Conservation (phyloP, 92 coral and sea anemone species). For the Phymanthus crucifer region DNA sequence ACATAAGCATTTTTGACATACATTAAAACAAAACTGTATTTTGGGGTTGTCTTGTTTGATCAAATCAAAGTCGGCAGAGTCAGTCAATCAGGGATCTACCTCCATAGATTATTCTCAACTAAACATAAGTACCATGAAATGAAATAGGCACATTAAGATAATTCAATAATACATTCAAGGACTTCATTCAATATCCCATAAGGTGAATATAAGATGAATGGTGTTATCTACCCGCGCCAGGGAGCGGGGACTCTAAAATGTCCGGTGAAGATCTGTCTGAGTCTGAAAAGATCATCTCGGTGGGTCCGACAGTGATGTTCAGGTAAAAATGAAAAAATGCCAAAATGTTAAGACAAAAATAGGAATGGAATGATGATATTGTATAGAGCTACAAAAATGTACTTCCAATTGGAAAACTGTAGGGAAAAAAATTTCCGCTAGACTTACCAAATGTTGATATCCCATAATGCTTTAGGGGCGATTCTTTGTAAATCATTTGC, state of each 20-base stretch:
- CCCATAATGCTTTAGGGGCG: too few species aligned
- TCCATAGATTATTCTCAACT: background rate
- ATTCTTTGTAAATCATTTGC: too few species aligned
- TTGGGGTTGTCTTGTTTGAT: background rate
- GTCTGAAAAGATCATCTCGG: background rate
- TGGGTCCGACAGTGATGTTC: background rate
- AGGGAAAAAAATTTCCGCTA: too few species aligned
- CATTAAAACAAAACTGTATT: background rate
- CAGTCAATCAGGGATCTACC: background rate
- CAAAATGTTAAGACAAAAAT: background rate
- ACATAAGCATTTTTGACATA: constrained; percentile 21
- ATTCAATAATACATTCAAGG: background rate
- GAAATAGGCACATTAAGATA: background rate
- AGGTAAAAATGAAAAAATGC: background rate
- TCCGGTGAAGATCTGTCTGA: background rate
- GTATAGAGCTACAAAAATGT: too few species aligned
- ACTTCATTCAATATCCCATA: background rate
- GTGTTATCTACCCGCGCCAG: background rate
- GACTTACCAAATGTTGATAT: too few species aligned
- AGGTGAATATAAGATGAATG: background rate
- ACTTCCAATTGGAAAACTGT: too few species aligned
- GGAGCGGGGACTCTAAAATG: background rate
- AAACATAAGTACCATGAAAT: background rate
- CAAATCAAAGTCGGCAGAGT: constrained; percentile 3
- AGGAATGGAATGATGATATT: too few species aligned